Conservation (phyloP, 2,888 invertebrate genomes). For the Geotrupes spiniger region DNA sequence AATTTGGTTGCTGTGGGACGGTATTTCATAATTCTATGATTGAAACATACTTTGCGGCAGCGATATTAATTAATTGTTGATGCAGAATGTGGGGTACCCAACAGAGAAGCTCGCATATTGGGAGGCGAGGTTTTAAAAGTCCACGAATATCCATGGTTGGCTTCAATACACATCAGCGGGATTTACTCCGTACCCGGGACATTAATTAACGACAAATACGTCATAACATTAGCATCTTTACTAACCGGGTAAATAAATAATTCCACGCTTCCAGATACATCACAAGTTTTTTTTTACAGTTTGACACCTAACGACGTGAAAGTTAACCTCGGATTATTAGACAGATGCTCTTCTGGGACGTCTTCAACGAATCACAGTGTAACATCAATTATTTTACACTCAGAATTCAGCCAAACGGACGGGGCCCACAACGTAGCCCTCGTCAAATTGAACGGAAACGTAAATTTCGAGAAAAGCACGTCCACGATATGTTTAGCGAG, state of each 20-base stretch:
- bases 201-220: constrained; percentile 58
- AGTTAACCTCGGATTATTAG: constrained; percentile 56
- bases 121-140: constrained; percentile 53
- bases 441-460: constrained; percentile 52
- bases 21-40: no score
- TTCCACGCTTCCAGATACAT: not conserved
- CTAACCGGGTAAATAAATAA: constrained; percentile 50
- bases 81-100: constrained; percentile 53
- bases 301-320: constrained; percentile 51
- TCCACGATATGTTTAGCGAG: constrained; percentile 59
- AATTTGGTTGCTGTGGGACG: no score
- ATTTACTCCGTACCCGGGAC: constrained; percentile 49
- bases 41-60: no score
- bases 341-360: constrained; percentile 53
- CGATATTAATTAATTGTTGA: not conserved
- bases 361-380: constrained; percentile 55
- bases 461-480: constrained; percentile 53
- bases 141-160: constrained; percentile 60
- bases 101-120: constrained; percentile 45
- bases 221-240: constrained; percentile 56
- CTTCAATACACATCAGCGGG: constrained; percentile 49
- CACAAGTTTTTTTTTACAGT: constrained; percentile 33
- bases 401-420: constrained; percentile 54
- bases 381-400: constrained; percentile 53
- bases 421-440: constrained; percentile 60